phyloP scores from a whole-genome alignment of 64 coral and sea anemone genomes.

The Platygyra sinensis region DNA sequence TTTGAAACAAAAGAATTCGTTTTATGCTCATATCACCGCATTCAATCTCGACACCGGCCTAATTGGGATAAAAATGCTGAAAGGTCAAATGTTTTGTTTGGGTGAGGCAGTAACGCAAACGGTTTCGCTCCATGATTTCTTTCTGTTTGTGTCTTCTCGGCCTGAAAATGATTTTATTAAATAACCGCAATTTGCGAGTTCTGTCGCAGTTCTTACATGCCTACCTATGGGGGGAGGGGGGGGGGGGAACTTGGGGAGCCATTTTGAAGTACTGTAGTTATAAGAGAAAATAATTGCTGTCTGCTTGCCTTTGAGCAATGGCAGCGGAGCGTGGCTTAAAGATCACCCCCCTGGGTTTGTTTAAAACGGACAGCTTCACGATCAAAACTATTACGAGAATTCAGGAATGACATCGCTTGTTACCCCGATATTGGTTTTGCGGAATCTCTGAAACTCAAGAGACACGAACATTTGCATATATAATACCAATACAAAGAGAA shows the following conservation, averaged over 20 bases:
- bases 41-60: background rate
- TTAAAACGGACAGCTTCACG: background rate
- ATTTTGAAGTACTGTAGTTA: background rate
- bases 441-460: slow-evolving; percentile 8
- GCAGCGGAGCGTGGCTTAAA: background rate
- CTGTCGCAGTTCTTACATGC: background rate
- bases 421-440: background rate
- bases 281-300: background rate
- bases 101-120: slow-evolving; percentile 19
- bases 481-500: background rate
- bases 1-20: slow-evolving; percentile 14
- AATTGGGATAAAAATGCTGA: slow-evolving; percentile 27
- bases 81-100: slow-evolving; percentile 31
- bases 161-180: background rate
- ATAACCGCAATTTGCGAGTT: background rate
- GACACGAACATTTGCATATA: background rate
- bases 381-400: background rate
- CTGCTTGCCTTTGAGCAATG: background rate
- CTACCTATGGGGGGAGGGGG: background rate
- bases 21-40: background rate
- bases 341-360: background rate
- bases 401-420: background rate
- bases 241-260: background rate
- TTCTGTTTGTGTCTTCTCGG: background rate
- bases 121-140: background rate